A percentile compares a stretch with the other conserved stretches of the same genome.
Evolutionary conservation across 1,140 invertebrate species (phyloP).

Genomic region (Trachymyrmex cornetzi): DNA sequence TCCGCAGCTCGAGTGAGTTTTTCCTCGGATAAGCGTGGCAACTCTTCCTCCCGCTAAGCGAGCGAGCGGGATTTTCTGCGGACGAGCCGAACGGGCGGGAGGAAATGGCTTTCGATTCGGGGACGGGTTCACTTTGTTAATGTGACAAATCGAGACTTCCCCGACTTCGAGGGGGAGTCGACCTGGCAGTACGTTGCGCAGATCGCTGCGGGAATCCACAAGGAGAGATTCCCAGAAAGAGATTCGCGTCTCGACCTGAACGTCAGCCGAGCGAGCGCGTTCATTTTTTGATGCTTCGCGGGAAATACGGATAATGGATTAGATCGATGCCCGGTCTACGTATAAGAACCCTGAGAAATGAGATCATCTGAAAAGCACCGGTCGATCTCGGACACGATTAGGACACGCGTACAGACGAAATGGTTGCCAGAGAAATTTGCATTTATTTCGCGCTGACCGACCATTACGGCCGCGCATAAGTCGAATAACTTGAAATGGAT

Average conservation of each 20-base stretch:
- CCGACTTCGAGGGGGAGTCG: slow-evolving; percentile 18
- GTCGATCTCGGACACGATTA: slow-evolving; percentile 45
- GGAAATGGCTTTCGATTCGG: slow-evolving; percentile 63
- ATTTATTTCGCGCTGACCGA: slow-evolving; percentile 71
- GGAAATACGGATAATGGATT: slow-evolving; percentile 44
- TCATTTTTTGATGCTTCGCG: slow-evolving; percentile 9
- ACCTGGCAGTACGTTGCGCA: slow-evolving; percentile 47
- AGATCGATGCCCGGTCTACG: slow-evolving; percentile 34
- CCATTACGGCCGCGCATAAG: slow-evolving; percentile 33
- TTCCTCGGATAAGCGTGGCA: slow-evolving; percentile 72
- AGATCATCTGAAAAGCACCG: slow-evolving; percentile 12
- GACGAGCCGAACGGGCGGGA: slow-evolving; percentile 55
- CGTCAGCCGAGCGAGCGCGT: slow-evolving; percentile 5
- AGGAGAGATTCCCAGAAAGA: slow-evolving; percentile 2
- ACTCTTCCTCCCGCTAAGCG: slow-evolving; percentile 72
- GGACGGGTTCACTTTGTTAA: slow-evolving; percentile 63
- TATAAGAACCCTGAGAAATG: slow-evolving; percentile 33
- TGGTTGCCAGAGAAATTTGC: slow-evolving; percentile 65
- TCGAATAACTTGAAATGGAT: slow-evolving; percentile 66
- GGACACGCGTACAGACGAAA: slow-evolving; percentile 27
- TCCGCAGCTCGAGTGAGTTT: slow-evolving; percentile 69
- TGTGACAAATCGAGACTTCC: slow-evolving; percentile 61
- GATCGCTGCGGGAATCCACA: slow-evolving; percentile 50
- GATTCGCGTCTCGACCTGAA: slow-evolving; percentile 13
- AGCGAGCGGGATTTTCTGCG: slow-evolving; percentile 60